Conservation (phyloP, 1,140 invertebrate species). For the Solenopsis fugax region DNA sequence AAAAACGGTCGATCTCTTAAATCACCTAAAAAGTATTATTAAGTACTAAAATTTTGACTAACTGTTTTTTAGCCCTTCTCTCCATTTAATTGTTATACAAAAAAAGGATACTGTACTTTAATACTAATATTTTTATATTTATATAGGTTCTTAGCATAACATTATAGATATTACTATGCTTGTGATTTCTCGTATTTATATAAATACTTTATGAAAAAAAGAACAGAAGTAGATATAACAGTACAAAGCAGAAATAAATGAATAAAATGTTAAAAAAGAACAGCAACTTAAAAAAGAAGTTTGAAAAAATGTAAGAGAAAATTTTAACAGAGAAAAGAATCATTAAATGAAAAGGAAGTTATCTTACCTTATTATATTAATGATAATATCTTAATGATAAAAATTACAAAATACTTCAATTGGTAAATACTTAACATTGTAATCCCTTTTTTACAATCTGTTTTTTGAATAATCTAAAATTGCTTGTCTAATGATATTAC, state of each 20-base stretch:
- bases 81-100: too few relatives aligned
- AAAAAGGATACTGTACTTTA: neutral
- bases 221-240: neutral
- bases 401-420: constrained; percentile 17
- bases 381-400: constrained; percentile 16
- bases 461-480: constrained; percentile 11
- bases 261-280: neutral
- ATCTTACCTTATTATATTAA: neutral
- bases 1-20: neutral
- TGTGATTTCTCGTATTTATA: neutral
- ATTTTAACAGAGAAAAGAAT: neutral
- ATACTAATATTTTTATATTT: neutral
- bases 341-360: neutral
- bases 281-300: neutral
- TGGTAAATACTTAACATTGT: constrained; percentile 7
- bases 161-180: neutral
- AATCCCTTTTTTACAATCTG: constrained; percentile 8
- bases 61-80: too few relatives aligned
- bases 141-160: neutral
- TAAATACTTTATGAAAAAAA: neutral
- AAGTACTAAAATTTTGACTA: too few relatives aligned
- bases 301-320: neutral
- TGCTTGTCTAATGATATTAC: neutral
- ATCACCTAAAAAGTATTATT: too few relatives aligned
- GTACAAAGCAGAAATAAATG: neutral